Base-by-base conservation (phyloP, 2,888 invertebrate species). In the Napeogenes inachia region DNA sequence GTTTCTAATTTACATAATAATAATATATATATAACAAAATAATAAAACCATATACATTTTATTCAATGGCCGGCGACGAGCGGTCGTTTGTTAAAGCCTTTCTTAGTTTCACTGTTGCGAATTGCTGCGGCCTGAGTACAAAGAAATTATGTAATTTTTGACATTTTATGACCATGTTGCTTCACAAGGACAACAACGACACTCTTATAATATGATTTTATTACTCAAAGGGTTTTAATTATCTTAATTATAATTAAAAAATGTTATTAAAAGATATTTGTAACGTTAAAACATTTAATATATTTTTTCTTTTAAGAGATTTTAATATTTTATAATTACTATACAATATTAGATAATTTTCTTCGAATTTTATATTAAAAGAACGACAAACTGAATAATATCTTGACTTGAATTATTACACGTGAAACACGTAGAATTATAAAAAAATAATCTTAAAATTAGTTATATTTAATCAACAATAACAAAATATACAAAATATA, bases 41-140 rank as follows among this genome's bases (percentile, higher is more conserved):
- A 77, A 77, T 76, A 76, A 73, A 54, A 59, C 59, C 57, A 64
- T 77, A 75, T 81, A 80, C 78, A 82, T 73, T 80, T 83, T 91
- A 91, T 76, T 92, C 92, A 80, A 94, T 91, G 88, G 95, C 93
- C 71, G 96, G 96, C 74, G 95, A 95, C 71, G 96, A 95, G 75
- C 96, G 93, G 87, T 96, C 96, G 85, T 96, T 95, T 80, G 96
- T 95, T 91, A 95, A 94, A 77, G 95, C 94, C 92, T 96, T 96
- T 84, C 96, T 93, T 82, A 96, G 93, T 91, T 96, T 96, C 82
- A 97, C 96, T 67, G 96, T 96, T 66, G 96, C 96, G 82, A 96
- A 97, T 85, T 95, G 94, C 85, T 95, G 96, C 78, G 94, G 93
- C 92, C 96, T 96, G 94, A 69, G 88, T 89, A 72, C 63, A 75